Evolutionary conservation across 2,888 invertebrate genomes (phyloP).

Genomic region (Amblyteles armatorius): DNA sequence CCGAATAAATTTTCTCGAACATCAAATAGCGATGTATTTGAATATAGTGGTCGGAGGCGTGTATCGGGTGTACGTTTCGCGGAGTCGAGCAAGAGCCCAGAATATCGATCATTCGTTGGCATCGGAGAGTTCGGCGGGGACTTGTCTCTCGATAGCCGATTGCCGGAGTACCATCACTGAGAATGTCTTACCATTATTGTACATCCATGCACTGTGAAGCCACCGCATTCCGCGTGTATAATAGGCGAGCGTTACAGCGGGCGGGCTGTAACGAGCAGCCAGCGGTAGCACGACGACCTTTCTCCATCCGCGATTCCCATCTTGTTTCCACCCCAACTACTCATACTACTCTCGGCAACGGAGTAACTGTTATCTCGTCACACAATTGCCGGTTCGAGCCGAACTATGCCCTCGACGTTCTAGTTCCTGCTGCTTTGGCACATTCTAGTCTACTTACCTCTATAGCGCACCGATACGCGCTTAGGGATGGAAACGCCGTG

Average conservation of each 20-base stretch:
- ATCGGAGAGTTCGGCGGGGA: slow-evolving; percentile 34
- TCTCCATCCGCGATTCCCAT: slow-evolving; percentile 21
- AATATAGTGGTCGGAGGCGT: background rate
- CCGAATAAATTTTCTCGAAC: background rate
- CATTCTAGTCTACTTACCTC: slow-evolving; percentile 36
- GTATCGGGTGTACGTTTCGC: slow-evolving; percentile 19
- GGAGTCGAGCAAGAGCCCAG: slow-evolving; percentile 25
- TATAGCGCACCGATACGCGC: slow-evolving; percentile 9
- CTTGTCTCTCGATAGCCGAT: slow-evolving; percentile 49
- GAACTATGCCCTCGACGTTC: slow-evolving; percentile 45
- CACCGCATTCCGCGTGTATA: slow-evolving; percentile 30
- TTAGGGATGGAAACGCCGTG: background rate
- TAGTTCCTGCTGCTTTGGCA: slow-evolving; percentile 36
- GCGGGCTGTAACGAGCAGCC: background rate
- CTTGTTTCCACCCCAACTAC: slow-evolving; percentile 31
- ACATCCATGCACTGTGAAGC: slow-evolving; percentile 17
- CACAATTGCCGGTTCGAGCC: slow-evolving; percentile 44
- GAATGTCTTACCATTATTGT: slow-evolving; percentile 29
- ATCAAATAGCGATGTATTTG: background rate
- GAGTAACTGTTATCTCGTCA: slow-evolving; percentile 48
- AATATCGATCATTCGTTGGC: slow-evolving; percentile 42
- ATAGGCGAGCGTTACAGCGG: slow-evolving; percentile 14
- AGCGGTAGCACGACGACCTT: slow-evolving; percentile 27
- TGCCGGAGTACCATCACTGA: slow-evolving; percentile 30
- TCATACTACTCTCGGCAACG: slow-evolving; percentile 19